Percentiles rank a stretch among this genome's conserved stretches.
phyloP scores from a whole-genome alignment of 2,113 vertebrate species.

The Ginglymostoma cirratum region DNA sequence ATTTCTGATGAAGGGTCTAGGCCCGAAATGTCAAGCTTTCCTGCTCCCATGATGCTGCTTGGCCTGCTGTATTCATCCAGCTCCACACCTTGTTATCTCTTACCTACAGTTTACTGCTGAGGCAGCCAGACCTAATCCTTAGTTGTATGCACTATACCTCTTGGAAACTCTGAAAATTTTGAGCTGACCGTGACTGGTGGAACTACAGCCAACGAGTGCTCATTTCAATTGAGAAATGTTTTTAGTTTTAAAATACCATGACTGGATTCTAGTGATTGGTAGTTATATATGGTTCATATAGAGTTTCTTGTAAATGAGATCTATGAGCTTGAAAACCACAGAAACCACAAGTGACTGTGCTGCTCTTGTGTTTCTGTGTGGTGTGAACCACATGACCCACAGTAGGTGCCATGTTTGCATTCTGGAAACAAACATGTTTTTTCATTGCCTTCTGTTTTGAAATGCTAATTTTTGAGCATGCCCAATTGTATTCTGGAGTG shows the following conservation, averaged over 20 bases:
- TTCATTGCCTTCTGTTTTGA: background rate
- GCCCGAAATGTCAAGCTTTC: no score
- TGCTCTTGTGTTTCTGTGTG: background rate
- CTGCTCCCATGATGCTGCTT: no score
- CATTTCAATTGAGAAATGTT: background rate
- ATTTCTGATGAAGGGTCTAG: no score
- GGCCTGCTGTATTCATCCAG: no score
- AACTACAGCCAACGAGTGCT: background rate
- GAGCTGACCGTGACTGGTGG: background rate
- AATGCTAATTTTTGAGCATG: background rate
- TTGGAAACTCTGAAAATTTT: background rate
- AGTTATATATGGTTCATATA: background rate
- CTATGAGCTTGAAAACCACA: background rate
- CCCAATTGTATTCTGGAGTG: background rate
- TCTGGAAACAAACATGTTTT: conserved; percentile 16
- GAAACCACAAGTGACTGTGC: background rate
- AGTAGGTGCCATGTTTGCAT: background rate
- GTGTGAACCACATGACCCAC: background rate
- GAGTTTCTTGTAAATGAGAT: background rate
- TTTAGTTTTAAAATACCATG: conserved; percentile 11
- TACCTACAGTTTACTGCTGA: no score
- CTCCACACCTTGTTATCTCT: no score
- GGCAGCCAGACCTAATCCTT: background rate
- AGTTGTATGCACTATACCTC: background rate
- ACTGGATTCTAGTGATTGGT: background rate